These are phyloP conservation scores for Helobdella robusta DNA, from an alignment of 2,888 invertebrate genomes.

Conservation along the genomic window DNA sequence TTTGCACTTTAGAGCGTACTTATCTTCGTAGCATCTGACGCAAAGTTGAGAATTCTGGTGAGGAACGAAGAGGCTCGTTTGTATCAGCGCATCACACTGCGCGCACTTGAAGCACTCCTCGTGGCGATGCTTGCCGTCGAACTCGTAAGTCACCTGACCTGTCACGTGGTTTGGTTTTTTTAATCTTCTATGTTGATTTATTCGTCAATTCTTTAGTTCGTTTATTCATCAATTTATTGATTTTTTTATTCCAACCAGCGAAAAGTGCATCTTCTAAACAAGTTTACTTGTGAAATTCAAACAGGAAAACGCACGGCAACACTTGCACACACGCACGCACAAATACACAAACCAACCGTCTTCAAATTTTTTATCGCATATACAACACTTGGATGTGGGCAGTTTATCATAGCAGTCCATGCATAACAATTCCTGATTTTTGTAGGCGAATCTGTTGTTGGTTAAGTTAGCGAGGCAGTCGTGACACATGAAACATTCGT, in stretches of 20 bases:
- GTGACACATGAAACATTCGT: slow-evolving; percentile 22
- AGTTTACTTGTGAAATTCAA: too few species aligned
- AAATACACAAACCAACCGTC: slow-evolving; percentile 1
- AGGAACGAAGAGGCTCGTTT: slow-evolving; percentile 6
- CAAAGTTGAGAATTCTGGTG: slow-evolving; percentile 13
- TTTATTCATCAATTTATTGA: too few species aligned
- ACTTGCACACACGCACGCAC: too few species aligned
- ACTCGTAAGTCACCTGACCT: slow-evolving; percentile 20
- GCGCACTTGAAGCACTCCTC: slow-evolving; percentile 21
- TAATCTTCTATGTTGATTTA: too few species aligned
- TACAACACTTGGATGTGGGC: slow-evolving; percentile 17
- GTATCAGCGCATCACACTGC: slow-evolving; percentile 8
- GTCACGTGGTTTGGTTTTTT: too few species aligned
- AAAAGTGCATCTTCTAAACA: too few species aligned
- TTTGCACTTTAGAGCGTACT: slow-evolving; percentile 15
- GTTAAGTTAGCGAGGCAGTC: slow-evolving; percentile 17
- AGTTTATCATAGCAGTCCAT: slow-evolving; percentile 24
- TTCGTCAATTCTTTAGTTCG: too few species aligned
- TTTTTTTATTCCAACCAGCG: too few species aligned
- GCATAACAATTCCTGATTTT: slow-evolving; percentile 16
- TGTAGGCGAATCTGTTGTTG: slow-evolving; percentile 24
- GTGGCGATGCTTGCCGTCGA: slow-evolving; percentile 21
- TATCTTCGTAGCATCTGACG: slow-evolving; percentile 11
- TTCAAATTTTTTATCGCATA: slow-evolving; percentile 4
- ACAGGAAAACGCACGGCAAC: too few species aligned